A percentile compares a stretch with the other conserved stretches of the same genome.
Conservation (phyloP, 2,888 invertebrate genomes). For the Brachypalpus laphriformis region DNA sequence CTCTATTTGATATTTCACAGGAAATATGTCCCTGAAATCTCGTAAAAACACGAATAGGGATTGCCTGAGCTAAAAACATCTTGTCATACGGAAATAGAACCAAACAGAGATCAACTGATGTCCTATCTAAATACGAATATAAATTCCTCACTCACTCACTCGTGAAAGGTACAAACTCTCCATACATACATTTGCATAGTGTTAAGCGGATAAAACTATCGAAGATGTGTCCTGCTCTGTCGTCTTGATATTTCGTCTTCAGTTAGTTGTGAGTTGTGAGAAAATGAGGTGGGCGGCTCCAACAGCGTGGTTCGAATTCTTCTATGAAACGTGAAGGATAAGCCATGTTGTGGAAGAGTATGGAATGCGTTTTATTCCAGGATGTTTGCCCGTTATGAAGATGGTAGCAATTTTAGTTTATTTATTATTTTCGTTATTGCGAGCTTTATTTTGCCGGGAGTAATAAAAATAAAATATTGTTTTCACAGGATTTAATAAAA, state of each 20-base stretch:
- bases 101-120: slow-evolving; percentile 47
- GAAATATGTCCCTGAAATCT: slow-evolving; percentile 38
- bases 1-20: not conserved
- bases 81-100: not conserved
- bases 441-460: slow-evolving; percentile 13
- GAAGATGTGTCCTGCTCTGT: not conserved
- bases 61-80: slow-evolving; percentile 8
- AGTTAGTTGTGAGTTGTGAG: not conserved
- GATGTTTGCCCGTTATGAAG: slow-evolving; percentile 21
- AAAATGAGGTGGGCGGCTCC: not conserved
- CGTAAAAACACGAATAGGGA: slow-evolving; percentile 24
- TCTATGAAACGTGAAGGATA: not conserved
- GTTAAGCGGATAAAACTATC: slow-evolving; percentile 19
- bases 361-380: not conserved
- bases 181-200: slow-evolving; percentile 36
- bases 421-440: slow-evolving; percentile 35
- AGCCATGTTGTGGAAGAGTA: not conserved
- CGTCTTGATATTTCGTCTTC: not conserved
- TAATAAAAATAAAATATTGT: slow-evolving; percentile 35
- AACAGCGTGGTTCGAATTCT: not conserved
- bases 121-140: slow-evolving; percentile 33
- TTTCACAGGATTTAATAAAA: slow-evolving; percentile 20
- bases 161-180: not conserved
- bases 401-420: slow-evolving; percentile 25
- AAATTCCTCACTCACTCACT: slow-evolving; percentile 1